Evolutionary conservation across 2,888 invertebrate species (phyloP), one percentile per base, ranked within the genome.

Genomic region (Erpobdella octoculata): DNA sequence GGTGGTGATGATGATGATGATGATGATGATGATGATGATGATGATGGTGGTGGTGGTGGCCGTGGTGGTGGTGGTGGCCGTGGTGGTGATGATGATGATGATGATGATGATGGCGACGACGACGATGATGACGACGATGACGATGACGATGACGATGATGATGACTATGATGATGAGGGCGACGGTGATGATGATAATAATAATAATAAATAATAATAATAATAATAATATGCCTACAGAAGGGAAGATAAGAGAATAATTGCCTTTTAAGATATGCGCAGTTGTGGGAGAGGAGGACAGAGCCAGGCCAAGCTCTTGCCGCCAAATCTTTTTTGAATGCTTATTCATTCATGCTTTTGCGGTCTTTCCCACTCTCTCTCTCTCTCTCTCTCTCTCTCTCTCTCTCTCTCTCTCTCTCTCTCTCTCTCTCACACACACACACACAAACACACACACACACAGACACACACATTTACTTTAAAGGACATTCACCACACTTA

Each of bases 1-100:
- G 59, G 25, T 69, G 59, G 33, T 69, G 38, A 53, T 71, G 67
- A 25, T 69, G 37, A 53, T 71, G 66, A 65, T 48, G 58, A 65
- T 31, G 46, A 65, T 31, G 58, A 46, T 68, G 66, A 65, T 71
- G 58, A 65, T 71, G 66, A 65, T 71, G 58, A 65, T 71, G 48
- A 25, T 71, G 58, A 46, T 68, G 48, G 28, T 31, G 37, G 46
- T 58, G 71, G 53, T 36, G 38, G 53, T 69, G 66, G 53, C 53
- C 37, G 38, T 37, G 66, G 21, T 37, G 66, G 38, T 66, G 66
- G 38, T 38, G 66, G 38, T 66, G 66, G 38, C 28, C 37, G 38
- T 66, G 41, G 18, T 41, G 66, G 38, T 66, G 66, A 37, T 6
- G 66, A 38, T 66, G 66, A 35, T 9, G 66, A 66, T 36, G 66